Evolutionary conservation across 2,888 invertebrate species (phyloP).

Genomic region (Catocala sponsa): DNA sequence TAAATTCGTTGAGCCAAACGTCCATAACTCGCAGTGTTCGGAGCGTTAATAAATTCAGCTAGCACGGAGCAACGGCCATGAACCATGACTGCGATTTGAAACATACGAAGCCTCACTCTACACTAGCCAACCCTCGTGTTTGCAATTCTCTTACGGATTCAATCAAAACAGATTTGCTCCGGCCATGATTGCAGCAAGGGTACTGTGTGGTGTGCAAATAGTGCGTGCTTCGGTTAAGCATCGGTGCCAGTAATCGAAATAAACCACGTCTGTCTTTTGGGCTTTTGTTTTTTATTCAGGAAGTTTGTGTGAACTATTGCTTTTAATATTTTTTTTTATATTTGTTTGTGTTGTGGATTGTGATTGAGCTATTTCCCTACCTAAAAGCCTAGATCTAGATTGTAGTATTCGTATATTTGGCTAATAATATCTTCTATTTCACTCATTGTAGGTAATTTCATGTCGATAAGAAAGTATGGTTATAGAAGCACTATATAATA

Average conservation of each 20-base stretch:
- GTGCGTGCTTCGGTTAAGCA: neutral
- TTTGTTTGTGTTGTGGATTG: too few relatives aligned
- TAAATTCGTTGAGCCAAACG: slow-evolving; percentile 12
- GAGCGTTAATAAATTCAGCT: slow-evolving; percentile 7
- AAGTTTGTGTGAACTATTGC: neutral
- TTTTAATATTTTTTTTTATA: neutral
- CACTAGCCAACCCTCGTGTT: slow-evolving; percentile 11
- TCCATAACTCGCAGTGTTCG: slow-evolving; percentile 1
- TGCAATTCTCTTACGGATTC: slow-evolving; percentile 15
- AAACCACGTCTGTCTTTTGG: neutral
- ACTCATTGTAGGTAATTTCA: too few relatives aligned
- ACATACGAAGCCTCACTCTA: neutral
- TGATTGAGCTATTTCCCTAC: too few relatives aligned
- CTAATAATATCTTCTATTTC: too few relatives aligned
- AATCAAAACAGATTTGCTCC: slow-evolving; percentile 10
- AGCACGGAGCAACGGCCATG: slow-evolving; percentile 8
- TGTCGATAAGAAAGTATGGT: too few relatives aligned
- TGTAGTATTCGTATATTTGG: too few relatives aligned
- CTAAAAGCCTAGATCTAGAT: too few relatives aligned
- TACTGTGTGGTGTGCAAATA: neutral
- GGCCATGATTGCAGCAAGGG: slow-evolving; percentile 1
- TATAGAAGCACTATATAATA: too few relatives aligned
- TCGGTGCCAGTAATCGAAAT: slow-evolving; percentile 3
- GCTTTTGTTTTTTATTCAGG: neutral
- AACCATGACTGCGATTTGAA: neutral